phyloP scores from a whole-genome alignment of 2,797 vertebrate species.

The Sebastes ruberrimus region DNA sequence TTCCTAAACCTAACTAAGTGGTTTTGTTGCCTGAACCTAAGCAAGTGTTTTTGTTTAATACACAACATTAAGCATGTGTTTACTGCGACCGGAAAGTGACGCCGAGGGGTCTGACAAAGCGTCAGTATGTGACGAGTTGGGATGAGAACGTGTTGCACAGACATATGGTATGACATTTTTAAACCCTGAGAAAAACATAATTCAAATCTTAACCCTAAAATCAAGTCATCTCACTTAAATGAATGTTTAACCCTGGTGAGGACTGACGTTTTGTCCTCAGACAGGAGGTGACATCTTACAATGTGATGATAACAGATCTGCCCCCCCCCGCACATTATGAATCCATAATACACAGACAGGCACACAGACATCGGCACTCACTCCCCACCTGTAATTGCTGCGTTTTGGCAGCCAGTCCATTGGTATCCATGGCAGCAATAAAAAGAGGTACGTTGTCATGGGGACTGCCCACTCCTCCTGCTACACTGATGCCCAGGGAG shows the following conservation, averaged over 20 bases:
- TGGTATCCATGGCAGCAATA: conserved; percentile 92
- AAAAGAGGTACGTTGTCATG: conserved; percentile 91
- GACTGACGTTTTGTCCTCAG: background rate
- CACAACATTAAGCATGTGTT: no score
- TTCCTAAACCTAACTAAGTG: no score
- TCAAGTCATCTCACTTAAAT: background rate
- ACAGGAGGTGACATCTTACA: background rate
- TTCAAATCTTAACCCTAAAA: background rate
- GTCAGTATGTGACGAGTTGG: no score
- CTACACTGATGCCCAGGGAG: conserved; percentile 89
- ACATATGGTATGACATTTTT: background rate
- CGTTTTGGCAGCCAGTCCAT: conserved; percentile 89
- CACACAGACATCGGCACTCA: background rate
- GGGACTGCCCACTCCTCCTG: conserved; percentile 89
- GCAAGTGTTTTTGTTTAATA: no score
- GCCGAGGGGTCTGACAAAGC: no score
- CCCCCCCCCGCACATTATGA: background rate
- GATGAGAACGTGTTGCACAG: no score
- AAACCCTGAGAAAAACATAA: background rate
- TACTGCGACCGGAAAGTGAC: no score
- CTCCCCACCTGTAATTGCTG: conserved; percentile 88
- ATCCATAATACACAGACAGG: background rate
- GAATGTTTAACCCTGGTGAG: background rate
- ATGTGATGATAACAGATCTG: background rate
- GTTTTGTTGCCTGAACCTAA: no score